phyloP scores from a whole-genome alignment of 1,140 invertebrate genomes.

The Drosophila willistoni region DNA sequence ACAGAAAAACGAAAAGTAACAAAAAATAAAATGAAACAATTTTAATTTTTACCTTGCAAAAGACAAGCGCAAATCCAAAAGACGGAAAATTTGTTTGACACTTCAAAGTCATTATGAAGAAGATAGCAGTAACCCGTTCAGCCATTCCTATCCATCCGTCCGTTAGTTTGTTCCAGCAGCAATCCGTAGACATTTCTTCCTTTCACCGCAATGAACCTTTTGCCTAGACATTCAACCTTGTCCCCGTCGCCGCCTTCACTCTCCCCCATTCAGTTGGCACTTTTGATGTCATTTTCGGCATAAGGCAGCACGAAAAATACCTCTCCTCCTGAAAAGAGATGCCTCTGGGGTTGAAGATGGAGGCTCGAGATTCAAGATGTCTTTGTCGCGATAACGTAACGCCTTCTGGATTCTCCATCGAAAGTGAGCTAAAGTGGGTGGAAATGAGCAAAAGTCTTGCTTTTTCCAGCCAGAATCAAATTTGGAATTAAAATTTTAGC shows the following conservation, averaged over 20 bases:
- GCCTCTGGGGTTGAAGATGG: conserved; percentile 20
- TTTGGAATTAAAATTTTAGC: conserved; percentile 80
- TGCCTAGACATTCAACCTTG: conserved; percentile 45
- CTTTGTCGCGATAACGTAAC: conserved; percentile 53
- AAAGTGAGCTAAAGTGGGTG: conserved; percentile 59
- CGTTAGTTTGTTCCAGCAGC: conserved; percentile 23
- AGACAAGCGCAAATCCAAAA: conserved; percentile 24
- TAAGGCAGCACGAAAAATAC: conserved; percentile 67
- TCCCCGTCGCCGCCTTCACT: conserved; percentile 20
- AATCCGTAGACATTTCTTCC: conserved; percentile 62
- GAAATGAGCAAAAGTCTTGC: conserved; percentile 68
- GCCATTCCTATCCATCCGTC: conserved; percentile 19
- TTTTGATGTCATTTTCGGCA: conserved; percentile 80
- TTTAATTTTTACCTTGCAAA: conserved; percentile 63
- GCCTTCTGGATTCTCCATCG: conserved; percentile 61
- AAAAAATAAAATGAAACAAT: conserved; percentile 24
- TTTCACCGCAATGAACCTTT: conserved; percentile 5
- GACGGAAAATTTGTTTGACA: conserved; percentile 62
- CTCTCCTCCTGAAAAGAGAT: conserved; percentile 21
- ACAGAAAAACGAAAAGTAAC: conserved; percentile 27
- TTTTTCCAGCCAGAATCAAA: conserved; percentile 44
- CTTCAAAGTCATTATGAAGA: conserved; percentile 78
- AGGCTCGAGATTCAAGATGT: conserved; percentile 33
- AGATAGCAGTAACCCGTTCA: conserved; percentile 58
- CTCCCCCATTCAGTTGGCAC: conserved; percentile 57